phyloP scores from a whole-genome alignment of 1,140 invertebrate genomes.

The Ericerus pela region DNA sequence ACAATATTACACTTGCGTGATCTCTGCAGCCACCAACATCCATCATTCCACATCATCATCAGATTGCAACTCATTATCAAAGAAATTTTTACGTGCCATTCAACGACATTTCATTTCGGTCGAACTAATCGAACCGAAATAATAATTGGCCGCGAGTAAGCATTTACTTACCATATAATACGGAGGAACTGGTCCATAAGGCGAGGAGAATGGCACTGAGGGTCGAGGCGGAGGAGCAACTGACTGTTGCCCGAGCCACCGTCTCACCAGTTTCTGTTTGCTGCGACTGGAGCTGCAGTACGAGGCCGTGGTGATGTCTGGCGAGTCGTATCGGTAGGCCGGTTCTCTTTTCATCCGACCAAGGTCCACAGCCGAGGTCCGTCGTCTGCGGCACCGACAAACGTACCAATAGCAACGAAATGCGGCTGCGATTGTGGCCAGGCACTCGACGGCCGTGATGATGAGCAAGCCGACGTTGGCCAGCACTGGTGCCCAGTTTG shows the following conservation, averaged over 20 bases:
- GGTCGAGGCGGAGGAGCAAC: background rate
- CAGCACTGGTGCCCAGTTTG: slow-evolving; percentile 36
- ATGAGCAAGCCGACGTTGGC: slow-evolving; percentile 40
- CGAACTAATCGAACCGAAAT: too few species aligned
- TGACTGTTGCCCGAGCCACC: slow-evolving; percentile 21
- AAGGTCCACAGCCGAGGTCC: background rate
- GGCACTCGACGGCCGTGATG: slow-evolving; percentile 36
- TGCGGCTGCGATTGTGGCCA: slow-evolving; percentile 34
- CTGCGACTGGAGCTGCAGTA: slow-evolving; percentile 18
- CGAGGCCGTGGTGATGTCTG: background rate
- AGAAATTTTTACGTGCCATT: too few species aligned
- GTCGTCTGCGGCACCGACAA: slow-evolving; percentile 37
- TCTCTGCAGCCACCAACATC: too few species aligned
- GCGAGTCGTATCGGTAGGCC: background rate
- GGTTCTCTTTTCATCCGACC: background rate
- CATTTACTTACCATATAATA: slow-evolving; percentile 16
- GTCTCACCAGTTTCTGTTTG: slow-evolving; percentile 21
- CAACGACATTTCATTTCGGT: too few species aligned
- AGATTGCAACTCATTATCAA: too few species aligned
- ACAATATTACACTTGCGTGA: too few species aligned
- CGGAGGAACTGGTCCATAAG: background rate
- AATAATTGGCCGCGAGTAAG: too few species aligned
- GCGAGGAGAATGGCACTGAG: background rate
- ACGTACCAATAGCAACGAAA: slow-evolving; percentile 37
- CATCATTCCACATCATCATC: too few species aligned